phyloP scores from a whole-genome alignment of 2,797 vertebrate species.

The Rhabdomys pumilio region DNA sequence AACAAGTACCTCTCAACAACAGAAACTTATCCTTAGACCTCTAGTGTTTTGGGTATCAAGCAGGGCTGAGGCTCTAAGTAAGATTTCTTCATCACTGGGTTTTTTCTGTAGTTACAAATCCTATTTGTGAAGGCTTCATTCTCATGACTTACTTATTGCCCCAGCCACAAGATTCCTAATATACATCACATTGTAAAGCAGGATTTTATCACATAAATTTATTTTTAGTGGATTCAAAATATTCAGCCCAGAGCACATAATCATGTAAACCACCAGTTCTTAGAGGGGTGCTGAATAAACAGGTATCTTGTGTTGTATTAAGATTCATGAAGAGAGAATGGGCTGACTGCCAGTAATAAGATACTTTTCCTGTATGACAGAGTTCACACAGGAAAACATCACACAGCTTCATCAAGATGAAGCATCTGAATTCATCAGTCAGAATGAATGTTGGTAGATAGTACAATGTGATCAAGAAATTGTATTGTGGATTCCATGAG shows the following conservation, averaged over 20 bases:
- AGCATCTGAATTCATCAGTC: no score
- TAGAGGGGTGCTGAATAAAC: not conserved
- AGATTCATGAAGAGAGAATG: not conserved
- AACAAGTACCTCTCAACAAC: not conserved
- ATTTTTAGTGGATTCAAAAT: not conserved
- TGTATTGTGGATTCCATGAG: not conserved
- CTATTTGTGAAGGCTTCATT: not conserved
- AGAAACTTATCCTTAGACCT: not conserved
- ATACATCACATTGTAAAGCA: not conserved
- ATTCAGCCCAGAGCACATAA: not conserved
- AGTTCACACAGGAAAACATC: fast-evolving
- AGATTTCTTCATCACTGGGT: not conserved
- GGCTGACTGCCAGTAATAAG: not conserved
- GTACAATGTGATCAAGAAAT: fast-evolving
- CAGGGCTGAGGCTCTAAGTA: not conserved
- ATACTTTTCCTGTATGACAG: not conserved
- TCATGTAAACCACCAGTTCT: not conserved
- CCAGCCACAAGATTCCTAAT: not conserved
- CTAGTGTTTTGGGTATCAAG: not conserved
- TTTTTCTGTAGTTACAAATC: not conserved
- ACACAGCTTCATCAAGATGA: no score
- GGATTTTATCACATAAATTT: not conserved
- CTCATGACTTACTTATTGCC: not conserved
- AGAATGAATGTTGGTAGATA: not conserved
- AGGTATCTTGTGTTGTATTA: not conserved